phyloP scores from a whole-genome alignment of 2,113 vertebrate species.

The human (Homo sapiens) region DNA sequence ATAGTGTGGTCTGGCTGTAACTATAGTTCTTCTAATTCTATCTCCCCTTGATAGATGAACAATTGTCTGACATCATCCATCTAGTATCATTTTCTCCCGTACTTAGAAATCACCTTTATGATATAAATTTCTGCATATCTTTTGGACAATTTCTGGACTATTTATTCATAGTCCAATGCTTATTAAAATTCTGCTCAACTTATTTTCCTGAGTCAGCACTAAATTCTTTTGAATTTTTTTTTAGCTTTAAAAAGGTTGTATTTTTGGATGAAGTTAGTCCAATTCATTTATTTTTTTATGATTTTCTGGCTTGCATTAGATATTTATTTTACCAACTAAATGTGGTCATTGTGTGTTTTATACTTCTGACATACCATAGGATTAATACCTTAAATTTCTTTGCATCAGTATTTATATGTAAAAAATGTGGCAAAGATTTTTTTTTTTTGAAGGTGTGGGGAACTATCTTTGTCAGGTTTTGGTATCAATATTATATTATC shows the following conservation, averaged over 20 bases:
- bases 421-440: not conserved
- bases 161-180: not conserved
- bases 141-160: not conserved
- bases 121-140: not conserved
- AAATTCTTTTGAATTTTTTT: not conserved
- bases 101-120: not conserved
- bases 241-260: not conserved
- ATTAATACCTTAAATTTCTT: not conserved
- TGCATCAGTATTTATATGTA: not conserved
- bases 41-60: not conserved
- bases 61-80: not conserved
- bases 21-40: not conserved
- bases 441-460: not conserved
- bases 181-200: not conserved
- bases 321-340: slow-evolving; percentile 12
- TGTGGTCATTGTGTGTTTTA: not conserved
- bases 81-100: not conserved
- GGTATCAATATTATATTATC: not conserved
- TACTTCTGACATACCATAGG: not conserved
- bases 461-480: slow-evolving; percentile 18
- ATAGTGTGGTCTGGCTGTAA: not conserved
- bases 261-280: not conserved
- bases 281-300: not conserved
- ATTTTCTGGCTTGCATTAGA: not conserved
- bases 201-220: not conserved